These are phyloP conservation scores for Palythoa grandis DNA, from an alignment of 92 coral and sea anemone genomes.

Conservation along the genomic window DNA sequence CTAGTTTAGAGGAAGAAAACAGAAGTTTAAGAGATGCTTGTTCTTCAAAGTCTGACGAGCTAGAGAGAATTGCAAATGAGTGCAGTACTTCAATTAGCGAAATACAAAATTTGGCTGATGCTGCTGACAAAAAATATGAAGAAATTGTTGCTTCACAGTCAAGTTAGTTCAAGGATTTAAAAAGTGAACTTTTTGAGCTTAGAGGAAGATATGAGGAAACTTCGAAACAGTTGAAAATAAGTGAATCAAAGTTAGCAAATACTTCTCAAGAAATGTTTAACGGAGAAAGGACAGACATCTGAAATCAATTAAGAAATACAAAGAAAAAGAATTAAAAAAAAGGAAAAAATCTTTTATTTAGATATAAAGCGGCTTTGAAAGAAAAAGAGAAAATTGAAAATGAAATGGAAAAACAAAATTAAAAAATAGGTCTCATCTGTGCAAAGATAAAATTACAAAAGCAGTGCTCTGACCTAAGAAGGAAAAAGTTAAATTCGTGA, in stretches of 20 bases:
- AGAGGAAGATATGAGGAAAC: background rate
- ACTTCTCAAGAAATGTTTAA: conserved; percentile 19
- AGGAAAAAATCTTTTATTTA: background rate
- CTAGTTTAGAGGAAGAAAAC: conserved; percentile 4
- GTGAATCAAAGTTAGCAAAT: conserved; percentile 13
- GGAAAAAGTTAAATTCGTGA: too few relatives aligned
- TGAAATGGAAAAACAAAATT: background rate
- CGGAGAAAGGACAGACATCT: conserved; percentile 32
- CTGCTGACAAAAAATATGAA: background rate
- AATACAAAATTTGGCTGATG: background rate
- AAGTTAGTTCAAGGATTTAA: background rate
- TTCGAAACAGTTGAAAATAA: background rate
- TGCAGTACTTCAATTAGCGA: background rate
- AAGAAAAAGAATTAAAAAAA: background rate
- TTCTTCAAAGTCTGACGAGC: background rate
- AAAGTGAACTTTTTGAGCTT: background rate
- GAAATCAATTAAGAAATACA: background rate
- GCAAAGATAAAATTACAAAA: too few relatives aligned
- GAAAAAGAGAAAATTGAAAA: conserved; percentile 4
- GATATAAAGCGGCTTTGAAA: background rate
- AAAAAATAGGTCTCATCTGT: background rate
- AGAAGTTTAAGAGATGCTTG: background rate
- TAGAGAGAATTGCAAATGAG: background rate
- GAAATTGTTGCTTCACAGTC: background rate
- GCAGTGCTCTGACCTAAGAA: too few relatives aligned